Conservation (phyloP, 2,797 vertebrate genomes). For the Coluber constrictor region DNA sequence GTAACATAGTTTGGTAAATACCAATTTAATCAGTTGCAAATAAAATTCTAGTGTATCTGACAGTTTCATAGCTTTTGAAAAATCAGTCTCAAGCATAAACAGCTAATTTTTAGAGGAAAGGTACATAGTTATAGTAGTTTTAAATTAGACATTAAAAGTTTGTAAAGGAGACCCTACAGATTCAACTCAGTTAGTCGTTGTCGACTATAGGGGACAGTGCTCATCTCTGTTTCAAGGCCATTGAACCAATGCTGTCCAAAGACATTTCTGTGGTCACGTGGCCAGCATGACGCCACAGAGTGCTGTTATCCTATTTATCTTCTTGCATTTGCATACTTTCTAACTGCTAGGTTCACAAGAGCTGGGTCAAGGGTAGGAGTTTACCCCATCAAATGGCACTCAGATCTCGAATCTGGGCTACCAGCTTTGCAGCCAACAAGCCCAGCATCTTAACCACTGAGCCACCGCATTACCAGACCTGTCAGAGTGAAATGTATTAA, state of each 20-base stretch:
- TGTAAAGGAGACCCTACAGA: background rate
- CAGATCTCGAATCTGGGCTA: background rate
- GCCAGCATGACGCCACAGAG: background rate
- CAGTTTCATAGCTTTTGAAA: background rate
- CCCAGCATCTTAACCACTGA: background rate
- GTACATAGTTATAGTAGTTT: background rate
- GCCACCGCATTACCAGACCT: background rate
- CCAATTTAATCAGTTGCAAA: background rate
- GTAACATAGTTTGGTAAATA: background rate
- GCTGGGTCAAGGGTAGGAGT: background rate
- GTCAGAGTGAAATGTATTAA: background rate
- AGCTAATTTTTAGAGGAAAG: background rate
- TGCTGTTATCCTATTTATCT: background rate
- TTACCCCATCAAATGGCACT: background rate
- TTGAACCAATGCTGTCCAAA: too few species aligned
- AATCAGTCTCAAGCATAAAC: background rate
- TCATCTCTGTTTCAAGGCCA: too few species aligned
- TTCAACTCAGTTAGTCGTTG: background rate
- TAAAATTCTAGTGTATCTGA: background rate
- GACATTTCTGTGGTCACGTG: too few species aligned
- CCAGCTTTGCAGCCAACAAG: background rate
- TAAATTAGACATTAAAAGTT: background rate
- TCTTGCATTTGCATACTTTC: background rate
- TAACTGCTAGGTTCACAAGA: background rate
- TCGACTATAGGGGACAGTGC: too few species aligned